Evolutionary conservation across 2,113 vertebrate species (phyloP).

Genomic region (Dermatemys mawii): DNA sequence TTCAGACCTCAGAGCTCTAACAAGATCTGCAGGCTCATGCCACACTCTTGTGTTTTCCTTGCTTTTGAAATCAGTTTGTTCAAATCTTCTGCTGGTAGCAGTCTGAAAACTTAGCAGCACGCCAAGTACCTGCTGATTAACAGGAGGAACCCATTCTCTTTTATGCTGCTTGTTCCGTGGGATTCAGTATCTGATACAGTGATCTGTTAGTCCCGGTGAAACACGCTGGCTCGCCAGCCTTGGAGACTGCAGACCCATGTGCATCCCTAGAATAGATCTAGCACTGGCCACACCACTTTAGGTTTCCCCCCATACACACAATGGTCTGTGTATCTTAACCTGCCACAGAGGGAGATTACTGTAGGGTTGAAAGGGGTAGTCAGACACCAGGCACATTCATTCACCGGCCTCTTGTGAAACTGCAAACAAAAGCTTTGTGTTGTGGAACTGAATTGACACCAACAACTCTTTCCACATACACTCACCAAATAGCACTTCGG

Average conservation of each 20-base stretch:
- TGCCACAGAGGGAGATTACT: neutral
- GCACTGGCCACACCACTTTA: neutral
- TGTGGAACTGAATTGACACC: neutral
- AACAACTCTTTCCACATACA: neutral
- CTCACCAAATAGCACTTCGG: neutral
- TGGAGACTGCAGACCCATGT: neutral
- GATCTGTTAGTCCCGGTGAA: neutral
- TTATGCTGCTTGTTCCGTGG: conserved; percentile 1
- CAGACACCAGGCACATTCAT: neutral
- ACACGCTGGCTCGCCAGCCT: neutral
- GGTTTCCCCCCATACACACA: neutral
- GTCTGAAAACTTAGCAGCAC: conserved; percentile 38
- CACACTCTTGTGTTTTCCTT: too few species aligned
- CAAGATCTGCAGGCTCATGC: conserved; percentile 10
- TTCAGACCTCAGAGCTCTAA: neutral
- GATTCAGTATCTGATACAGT: conserved; percentile 16
- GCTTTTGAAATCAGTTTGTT: too few species aligned
- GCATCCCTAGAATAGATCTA: neutral
- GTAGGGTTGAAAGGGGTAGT: neutral
- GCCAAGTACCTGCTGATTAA: conserved; percentile 9
- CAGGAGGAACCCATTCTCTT: neutral
- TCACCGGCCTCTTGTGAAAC: conserved; percentile 13
- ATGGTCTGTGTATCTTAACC: neutral
- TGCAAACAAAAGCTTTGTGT: neutral
- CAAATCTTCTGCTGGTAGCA: neutral